Evolutionary conservation across 2,888 invertebrate genomes (phyloP).

Genomic region (Xylophagus ater): DNA sequence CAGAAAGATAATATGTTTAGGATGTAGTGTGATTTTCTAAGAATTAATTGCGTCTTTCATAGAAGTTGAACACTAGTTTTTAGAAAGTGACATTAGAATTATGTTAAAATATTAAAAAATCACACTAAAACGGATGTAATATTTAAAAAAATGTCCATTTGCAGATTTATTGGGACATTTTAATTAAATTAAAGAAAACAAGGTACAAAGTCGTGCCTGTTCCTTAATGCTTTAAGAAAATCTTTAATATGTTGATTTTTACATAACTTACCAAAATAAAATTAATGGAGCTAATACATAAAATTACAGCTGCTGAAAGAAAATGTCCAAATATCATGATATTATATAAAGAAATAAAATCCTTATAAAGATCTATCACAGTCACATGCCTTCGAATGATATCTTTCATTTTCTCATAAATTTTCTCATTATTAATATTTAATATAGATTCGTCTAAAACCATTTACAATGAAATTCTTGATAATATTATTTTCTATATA

Average conservation of each 20-base stretch:
- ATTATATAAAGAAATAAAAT: neutral
- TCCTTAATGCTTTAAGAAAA: constrained; percentile 4
- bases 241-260: neutral
- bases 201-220: constrained; percentile 4
- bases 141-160: too few species aligned
- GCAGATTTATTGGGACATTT: too few species aligned
- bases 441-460: too few species aligned
- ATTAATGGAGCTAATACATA: constrained; percentile 33
- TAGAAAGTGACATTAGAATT: constrained; percentile 1
- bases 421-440: too few species aligned
- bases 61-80: constrained; percentile 3
- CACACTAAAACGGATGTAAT: too few species aligned
- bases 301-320: constrained; percentile 32
- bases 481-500: neutral
- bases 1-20: too few species aligned
- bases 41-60: neutral
- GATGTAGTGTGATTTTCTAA: constrained; percentile 3
- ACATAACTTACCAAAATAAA: constrained; percentile 30
- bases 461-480: neutral
- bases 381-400: neutral
- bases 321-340: constrained; percentile 33
- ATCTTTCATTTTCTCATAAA: too few species aligned
- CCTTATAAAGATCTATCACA: neutral
- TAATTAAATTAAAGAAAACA: too few species aligned
- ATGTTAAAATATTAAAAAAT: too few species aligned